These are phyloP conservation scores for Phylloscopus whistleri DNA, from an alignment of 2,113 vertebrate genomes.

Conservation along the genomic window DNA sequence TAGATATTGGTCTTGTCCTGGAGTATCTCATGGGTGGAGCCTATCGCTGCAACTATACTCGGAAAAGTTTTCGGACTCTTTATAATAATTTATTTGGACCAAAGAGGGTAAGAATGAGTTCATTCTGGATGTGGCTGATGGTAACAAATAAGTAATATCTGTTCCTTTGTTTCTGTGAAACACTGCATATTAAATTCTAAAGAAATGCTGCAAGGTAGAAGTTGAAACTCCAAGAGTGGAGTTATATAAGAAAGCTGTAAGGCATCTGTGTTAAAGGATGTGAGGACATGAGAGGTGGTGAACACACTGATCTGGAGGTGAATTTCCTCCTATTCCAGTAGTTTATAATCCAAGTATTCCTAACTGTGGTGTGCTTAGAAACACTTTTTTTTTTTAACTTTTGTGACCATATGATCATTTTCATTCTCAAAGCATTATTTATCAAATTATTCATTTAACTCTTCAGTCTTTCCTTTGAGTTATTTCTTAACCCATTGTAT, in stretches of 20 bases:
- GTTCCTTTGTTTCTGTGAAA: neutral
- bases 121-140: neutral
- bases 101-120: conserved; percentile 84
- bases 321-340: neutral
- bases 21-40: conserved; percentile 98
- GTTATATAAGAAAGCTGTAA: neutral
- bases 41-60: conserved; percentile 95
- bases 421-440: neutral
- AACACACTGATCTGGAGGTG: neutral
- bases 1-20: conserved; percentile 95
- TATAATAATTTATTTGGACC: conserved; percentile 97
- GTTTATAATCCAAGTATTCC: neutral
- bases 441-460: neutral
- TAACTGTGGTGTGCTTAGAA: neutral
- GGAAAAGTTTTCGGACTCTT: conserved; percentile 93
- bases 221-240: neutral
- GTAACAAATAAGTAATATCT: neutral
- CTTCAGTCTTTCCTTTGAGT: neutral
- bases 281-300: neutral
- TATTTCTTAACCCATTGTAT: neutral
- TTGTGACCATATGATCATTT: neutral
- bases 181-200: neutral
- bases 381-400: neutral
- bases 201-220: neutral
- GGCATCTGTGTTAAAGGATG: neutral